Base-by-base conservation (phyloP, 2,888 invertebrate species). In the Ophion costatus region DNA sequence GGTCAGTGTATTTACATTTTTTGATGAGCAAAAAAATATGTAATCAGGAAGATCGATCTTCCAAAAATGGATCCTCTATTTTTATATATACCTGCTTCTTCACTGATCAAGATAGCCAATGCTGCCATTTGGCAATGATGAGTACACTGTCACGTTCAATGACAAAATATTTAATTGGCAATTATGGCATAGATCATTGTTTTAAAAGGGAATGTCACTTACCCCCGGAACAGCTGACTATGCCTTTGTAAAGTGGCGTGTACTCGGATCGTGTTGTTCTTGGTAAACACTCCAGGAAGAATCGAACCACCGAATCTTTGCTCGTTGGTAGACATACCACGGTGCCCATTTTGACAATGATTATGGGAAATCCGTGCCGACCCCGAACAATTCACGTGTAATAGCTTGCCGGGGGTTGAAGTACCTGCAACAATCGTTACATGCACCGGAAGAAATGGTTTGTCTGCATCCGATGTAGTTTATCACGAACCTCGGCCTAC, bases 241-340 rank as follows among this genome's bases (percentile, higher is more conserved):
- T 78, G 56, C 81, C 69, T 63, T 70, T 81, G 81, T 79, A 84
- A 70, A 82, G 70, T 20, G 81, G 81, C 20, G 84, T 75, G 59
- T 84, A 84, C 63, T 78, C 78, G 17, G 81, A 81, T 33, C 81
- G 9, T 45, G 74, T 74, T 38, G 74, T 69, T 59, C 70, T 64
- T 11, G 84, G 84, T 11, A 84, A 61, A 63, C 84, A 81, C 51
- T 82, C 85, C n/a, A 86, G 80, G n/a, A 84, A 86, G 42, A 85
- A 17, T 73, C 86, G 82, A 63, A 84, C 82, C 24, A 86, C 78
- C 74, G 83, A 77, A 61, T 86, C 86, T 42, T 77, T 64, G 78
- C 75, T 79, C 77, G 80, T 78, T 61, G 86, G 86, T 11, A 86
- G 64, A 77, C 86, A 86, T 57, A 85, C 80, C 33, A 85, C 86